These are phyloP conservation scores for Dryoscopus gambensis DNA, from an alignment of 2,113 vertebrate genomes.

Conservation along the genomic window DNA sequence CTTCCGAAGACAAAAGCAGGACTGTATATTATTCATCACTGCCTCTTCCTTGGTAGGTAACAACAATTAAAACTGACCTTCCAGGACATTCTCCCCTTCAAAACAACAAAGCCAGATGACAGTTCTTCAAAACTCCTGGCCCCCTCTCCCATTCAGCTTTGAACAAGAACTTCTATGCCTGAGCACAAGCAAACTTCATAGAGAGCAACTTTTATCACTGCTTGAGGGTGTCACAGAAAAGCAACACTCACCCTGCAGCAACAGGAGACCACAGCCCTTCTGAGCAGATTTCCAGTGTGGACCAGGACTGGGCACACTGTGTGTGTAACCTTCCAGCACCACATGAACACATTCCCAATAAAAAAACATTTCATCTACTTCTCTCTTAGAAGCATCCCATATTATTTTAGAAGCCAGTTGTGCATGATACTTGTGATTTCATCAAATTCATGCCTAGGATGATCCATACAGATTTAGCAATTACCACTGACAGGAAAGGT, in stretches of 20 bases:
- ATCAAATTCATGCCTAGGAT: not conserved
- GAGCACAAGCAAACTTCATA: not conserved
- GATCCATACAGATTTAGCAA: not conserved
- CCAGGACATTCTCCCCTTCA: not conserved
- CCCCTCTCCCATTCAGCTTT: not conserved
- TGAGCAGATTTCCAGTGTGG: not conserved
- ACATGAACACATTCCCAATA: not conserved
- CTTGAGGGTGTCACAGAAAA: not conserved
- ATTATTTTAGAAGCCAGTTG: not conserved
- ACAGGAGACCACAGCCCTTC: not conserved
- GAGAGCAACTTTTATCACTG: not conserved
- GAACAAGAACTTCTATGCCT: not conserved
- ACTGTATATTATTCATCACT: not conserved
- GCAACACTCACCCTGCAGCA: not conserved
- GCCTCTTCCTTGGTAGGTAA: not conserved
- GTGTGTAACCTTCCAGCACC: not conserved
- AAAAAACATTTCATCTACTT: not conserved
- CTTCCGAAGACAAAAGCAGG: conserved; percentile 13
- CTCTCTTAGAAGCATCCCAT: not conserved
- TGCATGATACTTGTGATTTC: not conserved
- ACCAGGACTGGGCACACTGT: not conserved
- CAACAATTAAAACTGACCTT: not conserved
- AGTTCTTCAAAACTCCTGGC: not conserved
- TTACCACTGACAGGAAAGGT: not conserved
- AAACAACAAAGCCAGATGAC: not conserved